Percentiles rank a stretch among this genome's conserved stretches.
phyloP scores from a whole-genome alignment of 23 tunicate species.

The Botrylloides violaceus region DNA sequence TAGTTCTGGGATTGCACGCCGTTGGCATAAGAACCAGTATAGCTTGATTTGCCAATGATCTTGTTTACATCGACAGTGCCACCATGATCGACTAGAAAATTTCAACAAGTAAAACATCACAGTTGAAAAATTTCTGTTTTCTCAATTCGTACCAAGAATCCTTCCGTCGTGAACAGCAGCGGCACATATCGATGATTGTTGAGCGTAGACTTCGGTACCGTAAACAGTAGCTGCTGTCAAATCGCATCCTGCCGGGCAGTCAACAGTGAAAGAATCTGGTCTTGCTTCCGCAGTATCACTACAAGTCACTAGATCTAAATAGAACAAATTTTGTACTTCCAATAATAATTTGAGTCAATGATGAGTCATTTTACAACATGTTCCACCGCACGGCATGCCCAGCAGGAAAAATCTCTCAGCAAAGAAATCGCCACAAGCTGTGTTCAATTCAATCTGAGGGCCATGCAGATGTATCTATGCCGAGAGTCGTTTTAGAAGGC shows the following conservation, averaged over 20 bases:
- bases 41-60: slow-evolving; percentile 23
- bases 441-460: too few relatives aligned
- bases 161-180: slow-evolving; percentile 95
- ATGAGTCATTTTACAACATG: too few relatives aligned
- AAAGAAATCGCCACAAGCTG: too few relatives aligned
- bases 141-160: slow-evolving; percentile 40
- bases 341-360: too few relatives aligned
- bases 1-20: slow-evolving; percentile 51
- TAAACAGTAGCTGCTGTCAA: slow-evolving; percentile 33
- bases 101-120: not conserved
- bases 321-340: too few relatives aligned
- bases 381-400: too few relatives aligned
- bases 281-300: slow-evolving; percentile 37
- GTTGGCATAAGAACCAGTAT: slow-evolving; percentile 50
- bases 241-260: slow-evolving; percentile 73
- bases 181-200: slow-evolving; percentile 63
- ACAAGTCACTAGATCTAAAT: slow-evolving; percentile 43
- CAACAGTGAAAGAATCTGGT: slow-evolving; percentile 27
- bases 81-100: slow-evolving; percentile 62
- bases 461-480: too few relatives aligned
- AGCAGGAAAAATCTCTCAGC: too few relatives aligned
- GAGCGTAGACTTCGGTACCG: slow-evolving; percentile 71
- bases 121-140: too few relatives aligned
- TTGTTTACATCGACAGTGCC: slow-evolving; percentile 75
- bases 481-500: too few relatives aligned